These are phyloP conservation scores for Leuctra nigra DNA, from an alignment of 2,888 invertebrate genomes.

Conservation along the genomic window DNA sequence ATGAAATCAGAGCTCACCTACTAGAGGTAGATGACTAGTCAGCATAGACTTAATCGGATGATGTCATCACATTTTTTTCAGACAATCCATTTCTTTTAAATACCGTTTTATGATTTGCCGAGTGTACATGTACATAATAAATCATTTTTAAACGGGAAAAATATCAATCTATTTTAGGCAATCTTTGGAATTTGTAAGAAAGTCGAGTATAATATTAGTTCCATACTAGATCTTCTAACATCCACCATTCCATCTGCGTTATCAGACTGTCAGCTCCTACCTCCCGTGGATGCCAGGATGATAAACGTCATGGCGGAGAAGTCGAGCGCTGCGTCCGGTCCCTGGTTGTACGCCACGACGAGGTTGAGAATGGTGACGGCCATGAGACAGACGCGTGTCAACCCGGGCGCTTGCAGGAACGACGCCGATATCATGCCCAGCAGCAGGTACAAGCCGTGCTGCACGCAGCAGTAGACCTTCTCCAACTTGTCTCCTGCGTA, in stretches of 20 bases:
- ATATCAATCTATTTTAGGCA: too few species aligned
- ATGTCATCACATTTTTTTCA: too few species aligned
- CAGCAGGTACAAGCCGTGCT: slow-evolving; percentile 37
- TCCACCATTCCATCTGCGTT: too few species aligned
- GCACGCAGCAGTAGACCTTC: slow-evolving; percentile 33
- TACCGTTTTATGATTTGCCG: not conserved
- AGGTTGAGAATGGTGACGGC: slow-evolving; percentile 38
- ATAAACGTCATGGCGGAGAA: slow-evolving; percentile 37
- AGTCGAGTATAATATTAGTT: too few species aligned
- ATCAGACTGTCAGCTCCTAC: slow-evolving; percentile 31
- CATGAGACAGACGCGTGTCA: slow-evolving; percentile 37
- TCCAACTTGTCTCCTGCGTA: slow-evolving; percentile 36
- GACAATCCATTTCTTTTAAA: not conserved
- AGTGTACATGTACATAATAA: too few species aligned
- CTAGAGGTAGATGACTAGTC: too few species aligned
- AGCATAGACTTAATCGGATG: too few species aligned
- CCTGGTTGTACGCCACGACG: slow-evolving; percentile 37
- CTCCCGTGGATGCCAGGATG: slow-evolving; percentile 37
- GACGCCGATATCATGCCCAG: slow-evolving; percentile 38
- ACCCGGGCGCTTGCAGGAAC: slow-evolving; percentile 38
- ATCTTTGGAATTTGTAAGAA: too few species aligned
- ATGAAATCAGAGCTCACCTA: too few species aligned
- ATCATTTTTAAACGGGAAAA: too few species aligned
- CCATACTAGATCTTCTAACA: too few species aligned
- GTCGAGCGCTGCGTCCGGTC: slow-evolving; percentile 36